Conservation (phyloP, 1,140 invertebrate genomes). For the Pogonomyrmex barbatus region DNA sequence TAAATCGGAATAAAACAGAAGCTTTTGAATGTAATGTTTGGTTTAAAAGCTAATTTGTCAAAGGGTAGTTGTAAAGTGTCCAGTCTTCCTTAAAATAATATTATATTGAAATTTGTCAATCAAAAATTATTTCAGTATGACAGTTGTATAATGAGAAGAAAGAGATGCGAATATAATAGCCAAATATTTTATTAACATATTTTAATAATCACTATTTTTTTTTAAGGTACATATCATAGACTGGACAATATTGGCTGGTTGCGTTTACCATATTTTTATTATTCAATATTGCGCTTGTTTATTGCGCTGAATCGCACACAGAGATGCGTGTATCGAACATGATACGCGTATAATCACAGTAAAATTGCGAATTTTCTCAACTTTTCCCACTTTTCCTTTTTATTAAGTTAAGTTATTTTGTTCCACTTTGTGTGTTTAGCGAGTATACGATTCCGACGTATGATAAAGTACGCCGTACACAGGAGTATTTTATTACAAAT, state of each 20-base stretch:
- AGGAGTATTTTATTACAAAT: constrained; percentile 70
- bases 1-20: constrained; percentile 8
- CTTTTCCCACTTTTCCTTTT: constrained; percentile 40
- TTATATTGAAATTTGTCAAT: neutral
- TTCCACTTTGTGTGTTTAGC: constrained; percentile 73
- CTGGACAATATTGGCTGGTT: constrained; percentile 31
- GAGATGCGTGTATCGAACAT: constrained; percentile 64
- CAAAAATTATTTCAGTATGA: constrained; percentile 4
- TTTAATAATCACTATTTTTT: constrained; percentile 32
- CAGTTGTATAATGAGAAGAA: neutral
- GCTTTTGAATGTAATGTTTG: neutral
- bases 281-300: constrained; percentile 34
- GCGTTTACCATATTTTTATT: constrained; percentile 37
- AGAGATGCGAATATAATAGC: constrained; percentile 25
- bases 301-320: constrained; percentile 32
- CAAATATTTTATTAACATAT: constrained; percentile 15
- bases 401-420: constrained; percentile 70
- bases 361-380: constrained; percentile 66
- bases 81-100: constrained; percentile 30
- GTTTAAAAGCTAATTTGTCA: neutral
- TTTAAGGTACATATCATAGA: constrained; percentile 12
- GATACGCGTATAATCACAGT: constrained; percentile 74
- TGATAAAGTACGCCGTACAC: constrained; percentile 57
- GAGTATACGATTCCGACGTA: constrained; percentile 67
- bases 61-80: constrained; percentile 13